These are phyloP conservation scores for Galerucella nymphaeae DNA, from an alignment of 2,888 invertebrate genomes.

Conservation along the genomic window DNA sequence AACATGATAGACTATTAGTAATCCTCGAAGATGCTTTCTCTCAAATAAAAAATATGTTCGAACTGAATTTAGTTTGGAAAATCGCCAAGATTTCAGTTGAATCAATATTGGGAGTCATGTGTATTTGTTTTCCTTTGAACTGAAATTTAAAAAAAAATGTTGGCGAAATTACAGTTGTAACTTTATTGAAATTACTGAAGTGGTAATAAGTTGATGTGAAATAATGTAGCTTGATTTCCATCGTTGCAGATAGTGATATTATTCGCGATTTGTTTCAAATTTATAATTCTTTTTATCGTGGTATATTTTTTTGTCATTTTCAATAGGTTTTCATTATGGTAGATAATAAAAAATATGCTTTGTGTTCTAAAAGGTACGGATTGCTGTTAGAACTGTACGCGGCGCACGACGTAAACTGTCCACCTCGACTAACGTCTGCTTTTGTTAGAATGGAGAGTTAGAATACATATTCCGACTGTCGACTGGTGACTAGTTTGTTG, in stretches of 20 bases:
- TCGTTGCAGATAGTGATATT: background rate
- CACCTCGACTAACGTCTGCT: no score
- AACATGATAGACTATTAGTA: constrained; percentile 16
- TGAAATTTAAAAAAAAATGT: constrained; percentile 30
- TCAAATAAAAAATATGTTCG: constrained; percentile 8
- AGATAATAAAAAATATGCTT: no score
- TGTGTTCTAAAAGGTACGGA: no score
- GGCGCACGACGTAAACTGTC: no score
- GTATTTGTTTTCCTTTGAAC: constrained; percentile 23
- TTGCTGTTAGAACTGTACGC: no score
- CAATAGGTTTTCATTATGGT: no score
- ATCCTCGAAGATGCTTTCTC: constrained; percentile 3
- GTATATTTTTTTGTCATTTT: no score
- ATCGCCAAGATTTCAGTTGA: constrained; percentile 26
- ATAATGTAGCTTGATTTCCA: constrained; percentile 1
- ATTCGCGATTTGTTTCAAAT: background rate
- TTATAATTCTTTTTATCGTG: no score
- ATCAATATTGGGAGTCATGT: constrained; percentile 31
- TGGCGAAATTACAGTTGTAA: constrained; percentile 27
- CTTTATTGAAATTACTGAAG: constrained; percentile 31
- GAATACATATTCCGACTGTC: no score
- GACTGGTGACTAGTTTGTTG: no score
- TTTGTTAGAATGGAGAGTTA: no score
- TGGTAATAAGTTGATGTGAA: constrained; percentile 16
- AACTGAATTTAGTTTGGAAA: constrained; percentile 30